Percentiles rank a stretch among this genome's conserved stretches.
Conservation (phyloP, 2,113 vertebrate species). For the Columba janthina region DNA sequence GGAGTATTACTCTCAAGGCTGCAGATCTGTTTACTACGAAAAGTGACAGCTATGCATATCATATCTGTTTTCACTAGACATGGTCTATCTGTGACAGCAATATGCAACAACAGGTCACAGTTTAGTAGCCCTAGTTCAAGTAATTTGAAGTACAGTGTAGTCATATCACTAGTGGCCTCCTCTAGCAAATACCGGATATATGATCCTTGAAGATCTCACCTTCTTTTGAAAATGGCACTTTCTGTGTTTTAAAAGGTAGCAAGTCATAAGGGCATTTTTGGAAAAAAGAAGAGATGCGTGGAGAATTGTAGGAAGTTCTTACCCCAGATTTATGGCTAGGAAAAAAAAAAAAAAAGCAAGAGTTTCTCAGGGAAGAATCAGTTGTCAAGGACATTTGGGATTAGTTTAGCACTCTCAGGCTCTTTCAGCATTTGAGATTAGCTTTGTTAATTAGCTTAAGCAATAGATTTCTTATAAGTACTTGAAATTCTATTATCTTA, state of each 20-base stretch:
- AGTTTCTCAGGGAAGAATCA: neutral
- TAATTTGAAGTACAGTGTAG: neutral
- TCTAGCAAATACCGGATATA: neutral
- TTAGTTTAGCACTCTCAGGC: neutral
- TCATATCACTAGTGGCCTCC: neutral
- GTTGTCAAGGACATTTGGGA: constrained; percentile 7
- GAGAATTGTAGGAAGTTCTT: neutral
- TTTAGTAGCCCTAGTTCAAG: neutral
- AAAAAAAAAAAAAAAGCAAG: neutral
- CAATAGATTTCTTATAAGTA: neutral
- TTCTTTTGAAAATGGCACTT: neutral
- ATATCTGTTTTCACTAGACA: neutral
- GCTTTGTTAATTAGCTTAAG: constrained; percentile 20
- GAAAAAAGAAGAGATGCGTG: neutral
- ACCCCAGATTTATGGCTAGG: neutral
- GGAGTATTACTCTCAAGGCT: neutral
- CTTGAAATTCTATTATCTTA: neutral
- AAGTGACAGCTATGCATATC: neutral
- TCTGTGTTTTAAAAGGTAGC: neutral
- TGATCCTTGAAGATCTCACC: neutral
- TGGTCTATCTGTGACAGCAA: neutral
- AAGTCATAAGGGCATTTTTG: neutral
- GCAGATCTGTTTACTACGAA: neutral
- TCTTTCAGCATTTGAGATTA: constrained; percentile 12
- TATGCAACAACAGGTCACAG: neutral